Percentiles rank a stretch among this genome's conserved stretches.
These are phyloP conservation scores for Girardia tigrina DNA, from an alignment of 2,888 invertebrate species.

Conservation along the genomic window DNA sequence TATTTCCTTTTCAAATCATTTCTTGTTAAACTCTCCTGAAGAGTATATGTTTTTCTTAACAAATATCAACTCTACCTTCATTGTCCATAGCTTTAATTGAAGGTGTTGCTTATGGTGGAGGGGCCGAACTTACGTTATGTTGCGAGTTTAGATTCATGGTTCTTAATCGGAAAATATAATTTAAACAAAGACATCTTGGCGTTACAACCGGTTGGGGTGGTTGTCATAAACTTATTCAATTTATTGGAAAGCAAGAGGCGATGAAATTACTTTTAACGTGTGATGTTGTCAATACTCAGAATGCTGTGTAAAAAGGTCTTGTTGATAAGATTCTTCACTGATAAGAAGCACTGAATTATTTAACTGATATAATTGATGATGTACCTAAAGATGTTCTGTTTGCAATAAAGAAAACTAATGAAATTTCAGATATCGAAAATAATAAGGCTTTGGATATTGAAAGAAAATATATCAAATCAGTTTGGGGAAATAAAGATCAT, in stretches of 20 bases:
- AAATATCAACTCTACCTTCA: too few species aligned
- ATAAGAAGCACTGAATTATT: neutral
- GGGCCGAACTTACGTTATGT: neutral
- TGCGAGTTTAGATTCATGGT: neutral
- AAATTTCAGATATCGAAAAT: neutral
- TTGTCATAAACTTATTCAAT: neutral
- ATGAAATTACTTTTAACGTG: neutral
- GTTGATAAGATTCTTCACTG: neutral
- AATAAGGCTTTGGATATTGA: neutral
- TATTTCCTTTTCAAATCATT: too few species aligned
- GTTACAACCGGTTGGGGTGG: constrained; percentile 6
- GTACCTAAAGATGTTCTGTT: neutral
- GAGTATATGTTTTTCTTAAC: too few species aligned
- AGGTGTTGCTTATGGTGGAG: neutral
- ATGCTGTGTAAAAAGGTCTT: neutral
- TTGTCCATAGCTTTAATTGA: neutral
- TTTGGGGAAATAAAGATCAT: constrained; percentile 14
- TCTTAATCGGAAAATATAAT: neutral
- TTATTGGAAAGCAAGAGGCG: neutral
- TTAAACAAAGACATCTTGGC: constrained; percentile 10
- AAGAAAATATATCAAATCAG: neutral
- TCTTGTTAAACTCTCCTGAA: too few species aligned
- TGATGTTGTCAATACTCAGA: neutral
- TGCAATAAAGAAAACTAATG: neutral
- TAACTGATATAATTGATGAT: neutral